Base-by-base conservation (phyloP, 2,113 vertebrate species). In the Rhinoderma darwinii region DNA sequence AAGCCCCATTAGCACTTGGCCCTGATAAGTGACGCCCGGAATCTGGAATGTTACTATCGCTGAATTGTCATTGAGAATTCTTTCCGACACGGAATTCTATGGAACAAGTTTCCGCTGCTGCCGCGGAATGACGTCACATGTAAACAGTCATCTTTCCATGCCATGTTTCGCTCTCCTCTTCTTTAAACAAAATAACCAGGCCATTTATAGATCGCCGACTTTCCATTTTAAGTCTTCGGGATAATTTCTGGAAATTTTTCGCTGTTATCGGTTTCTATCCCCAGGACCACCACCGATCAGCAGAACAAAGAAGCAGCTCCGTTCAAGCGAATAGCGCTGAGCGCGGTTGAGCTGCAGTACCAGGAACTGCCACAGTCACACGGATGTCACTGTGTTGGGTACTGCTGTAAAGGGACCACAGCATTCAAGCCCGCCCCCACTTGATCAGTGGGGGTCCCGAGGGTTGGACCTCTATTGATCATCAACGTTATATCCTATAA, bases 91-190 rank as follows among this genome's bases (percentile, higher is more conserved):
- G 25, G 37, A 54, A 3, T 51, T 81, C 25, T 59, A 72, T 74
- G 66, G 85, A 82, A 87, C 78, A 73, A 35, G 66, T 50, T 30
- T 87, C 47, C 75, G 25, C 25, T 25, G 54, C 47, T 37, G 76
- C 35, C 47, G 79, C 41, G 1, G 43, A 81, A 47, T 82, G 77
- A 82, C 85, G 68, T 70, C 78, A 80, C 32, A 44, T 86, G 84
- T 86, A 86, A 86, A 87, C 68, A 82, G 68, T 82, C 27, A n/a
- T 41, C 25, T 87, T 87, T 87, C 85, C 85, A 87, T 56, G 85
- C 85, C 85, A 51, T 82, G 66, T 87, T 87, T 82, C 59, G 32
- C 63, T 72, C 39, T 61, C 5, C 30, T 63, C 43, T 54, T 27
- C 25, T 78, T 54, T 77, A 66, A 47, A 86, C 25, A 47, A 78